Evolutionary conservation across 1,140 invertebrate genomes (phyloP), one percentile per base, ranked within the genome.

Genomic region (Hylaeus anthracinus): DNA sequence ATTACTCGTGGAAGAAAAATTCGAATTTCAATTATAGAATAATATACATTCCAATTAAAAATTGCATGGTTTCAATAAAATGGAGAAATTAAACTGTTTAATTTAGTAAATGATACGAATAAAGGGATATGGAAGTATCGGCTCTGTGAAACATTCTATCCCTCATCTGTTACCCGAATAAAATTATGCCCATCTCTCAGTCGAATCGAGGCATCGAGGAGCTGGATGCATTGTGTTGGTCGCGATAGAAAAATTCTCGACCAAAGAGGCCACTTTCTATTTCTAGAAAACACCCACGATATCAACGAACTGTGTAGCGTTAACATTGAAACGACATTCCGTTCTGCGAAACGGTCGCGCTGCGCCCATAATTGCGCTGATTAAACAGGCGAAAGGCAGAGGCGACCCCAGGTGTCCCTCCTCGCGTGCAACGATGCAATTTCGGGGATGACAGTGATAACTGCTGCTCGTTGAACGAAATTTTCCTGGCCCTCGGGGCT

Each of bases 361-460:
- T 14, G 37, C 51, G 48, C 51, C 5, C 26, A n/a, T 55, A 53
- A 39, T 70, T 60, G 72, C 14, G 74, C 43, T 41, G 45, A 12
- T 48, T 41, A 71, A 58, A 79, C 67, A 61, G 9, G 56, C 56
- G 69, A 70, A 43, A 72, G 51, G 56, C 26, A 39, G 60, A 14
- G 67, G 37, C 39, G 51, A 67, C n/a, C 60, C 66, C 64, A 73
- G 37, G 64, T 78, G 72, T 60, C 63, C 41, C 55, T 73, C 66
- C 65, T 84, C 73, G 83, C 84, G 84, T 86, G 84, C 79, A 82
- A 72, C 72, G 70, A 70, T 85, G 84, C 79, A 86, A 86, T 86
- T 86, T 86, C 73, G 83, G 83, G 69, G 55, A 82, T 86, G 76
- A 85, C 63, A 82, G 79, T 70, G 83, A 39, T 85, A 85, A 86